phyloP scores from a whole-genome alignment of 2,888 invertebrate species.

The Cephus spinipes region DNA sequence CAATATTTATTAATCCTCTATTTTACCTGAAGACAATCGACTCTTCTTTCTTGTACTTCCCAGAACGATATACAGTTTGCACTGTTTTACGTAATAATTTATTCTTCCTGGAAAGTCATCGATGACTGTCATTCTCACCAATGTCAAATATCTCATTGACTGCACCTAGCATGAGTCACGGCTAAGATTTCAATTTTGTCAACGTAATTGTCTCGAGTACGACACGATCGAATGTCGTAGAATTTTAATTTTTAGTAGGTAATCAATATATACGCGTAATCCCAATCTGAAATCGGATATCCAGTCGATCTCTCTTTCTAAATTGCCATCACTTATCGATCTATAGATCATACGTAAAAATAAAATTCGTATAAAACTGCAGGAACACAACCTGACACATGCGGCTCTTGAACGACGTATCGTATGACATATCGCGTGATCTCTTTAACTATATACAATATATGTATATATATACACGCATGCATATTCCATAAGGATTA shows the following conservation, averaged over 20 bases:
- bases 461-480: background rate
- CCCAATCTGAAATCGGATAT: too few species aligned
- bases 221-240: too few species aligned
- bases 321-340: background rate
- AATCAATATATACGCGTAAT: too few species aligned
- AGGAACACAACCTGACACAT: constrained; percentile 32
- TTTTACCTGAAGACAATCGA: background rate
- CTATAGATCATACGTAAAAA: background rate
- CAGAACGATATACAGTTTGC: too few species aligned
- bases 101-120: too few species aligned
- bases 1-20: background rate
- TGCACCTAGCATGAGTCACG: too few species aligned
- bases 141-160: too few species aligned
- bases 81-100: background rate
- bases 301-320: background rate
- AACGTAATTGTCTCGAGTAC: too few species aligned
- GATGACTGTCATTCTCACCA: too few species aligned
- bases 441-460: constrained; percentile 23
- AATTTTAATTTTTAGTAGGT: too few species aligned
- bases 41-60: background rate
- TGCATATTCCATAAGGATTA: background rate
- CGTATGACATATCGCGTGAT: constrained; percentile 41
- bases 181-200: too few species aligned
- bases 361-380: background rate
- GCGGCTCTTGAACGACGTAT: constrained; percentile 34